These are phyloP conservation scores for Lasius fuliginosus DNA, from an alignment of 2,888 invertebrate genomes.

Conservation along the genomic window DNA sequence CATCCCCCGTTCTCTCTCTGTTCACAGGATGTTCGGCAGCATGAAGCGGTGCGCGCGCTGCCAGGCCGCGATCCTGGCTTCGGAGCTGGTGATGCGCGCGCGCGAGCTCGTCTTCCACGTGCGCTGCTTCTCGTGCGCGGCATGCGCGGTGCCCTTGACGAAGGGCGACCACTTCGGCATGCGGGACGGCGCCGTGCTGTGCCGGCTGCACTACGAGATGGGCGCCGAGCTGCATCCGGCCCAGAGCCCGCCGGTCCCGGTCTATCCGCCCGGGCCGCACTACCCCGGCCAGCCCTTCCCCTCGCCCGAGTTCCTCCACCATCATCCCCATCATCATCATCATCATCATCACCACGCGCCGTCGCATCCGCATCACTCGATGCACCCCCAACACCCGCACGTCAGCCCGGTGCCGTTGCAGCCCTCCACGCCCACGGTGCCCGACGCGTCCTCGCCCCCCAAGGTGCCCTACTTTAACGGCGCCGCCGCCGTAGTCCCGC, in stretches of 20 bases:
- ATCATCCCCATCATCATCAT: slow-evolving; percentile 77
- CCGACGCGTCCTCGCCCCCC: slow-evolving; percentile 84
- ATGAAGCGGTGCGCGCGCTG: slow-evolving; percentile 96
- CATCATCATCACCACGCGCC: slow-evolving; percentile 75
- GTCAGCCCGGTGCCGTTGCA: slow-evolving; percentile 87
- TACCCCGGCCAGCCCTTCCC: slow-evolving; percentile 88
- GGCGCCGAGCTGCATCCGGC: slow-evolving; percentile 85
- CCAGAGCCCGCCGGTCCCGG: slow-evolving; percentile 85
- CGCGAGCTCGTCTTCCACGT: slow-evolving; percentile 97
- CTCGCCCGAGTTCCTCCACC: slow-evolving; percentile 86
- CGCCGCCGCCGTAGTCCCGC: slow-evolving; percentile 87
- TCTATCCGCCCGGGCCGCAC: slow-evolving; percentile 84
- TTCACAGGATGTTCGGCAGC: slow-evolving; percentile 93
- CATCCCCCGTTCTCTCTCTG: slow-evolving; percentile 56
- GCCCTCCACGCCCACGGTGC: slow-evolving; percentile 88
- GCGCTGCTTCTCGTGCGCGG: slow-evolving; percentile 97
- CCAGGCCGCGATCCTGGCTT: slow-evolving; percentile 94
- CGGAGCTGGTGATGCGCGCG: slow-evolving; percentile 98
- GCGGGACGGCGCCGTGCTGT: slow-evolving; percentile 95
- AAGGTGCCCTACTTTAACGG: slow-evolving; percentile 89
- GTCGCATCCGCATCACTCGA: slow-evolving; percentile 83
- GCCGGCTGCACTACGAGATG: slow-evolving; percentile 92
- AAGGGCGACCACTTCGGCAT: slow-evolving; percentile 99
- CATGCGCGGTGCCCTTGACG: slow-evolving; percentile 94
- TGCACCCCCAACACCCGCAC: slow-evolving; percentile 86